A percentile compares a stretch with the other conserved stretches of the same genome.
Conservation (phyloP, 2,888 invertebrate genomes). For the Leuctra nigra region DNA sequence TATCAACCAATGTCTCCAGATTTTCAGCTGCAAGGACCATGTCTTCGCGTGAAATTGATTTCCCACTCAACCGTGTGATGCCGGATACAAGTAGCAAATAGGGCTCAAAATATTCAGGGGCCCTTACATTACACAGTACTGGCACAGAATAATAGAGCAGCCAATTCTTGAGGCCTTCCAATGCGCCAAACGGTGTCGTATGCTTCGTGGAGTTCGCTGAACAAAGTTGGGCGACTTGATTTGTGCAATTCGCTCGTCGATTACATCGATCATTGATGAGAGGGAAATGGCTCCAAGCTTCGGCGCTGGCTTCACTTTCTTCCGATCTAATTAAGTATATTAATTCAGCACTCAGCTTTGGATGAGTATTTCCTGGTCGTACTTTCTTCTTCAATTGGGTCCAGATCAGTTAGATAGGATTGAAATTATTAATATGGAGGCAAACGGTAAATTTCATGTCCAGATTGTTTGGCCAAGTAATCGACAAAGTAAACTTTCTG, state of each 20-base stretch:
- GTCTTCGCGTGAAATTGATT: not conserved
- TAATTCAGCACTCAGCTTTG: no score
- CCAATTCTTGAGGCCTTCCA: constrained; percentile 4
- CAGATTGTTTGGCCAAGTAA: no score
- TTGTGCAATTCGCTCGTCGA: not conserved
- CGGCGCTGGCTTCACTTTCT: no score
- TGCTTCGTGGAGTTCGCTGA: not conserved
- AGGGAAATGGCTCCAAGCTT: not conserved
- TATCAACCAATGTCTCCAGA: not conserved
- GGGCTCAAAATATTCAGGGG: not conserved
- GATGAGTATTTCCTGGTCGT: no score
- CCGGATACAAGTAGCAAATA: not conserved
- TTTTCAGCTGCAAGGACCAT: not conserved
- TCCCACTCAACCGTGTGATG: not conserved
- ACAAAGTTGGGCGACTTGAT: not conserved
- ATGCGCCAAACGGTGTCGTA: not conserved
- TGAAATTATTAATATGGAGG: no score
- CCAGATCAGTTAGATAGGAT: no score
- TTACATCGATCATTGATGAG: not conserved
- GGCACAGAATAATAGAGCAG: constrained; percentile 7
- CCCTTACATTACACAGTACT: not conserved
- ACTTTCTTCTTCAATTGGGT: no score
- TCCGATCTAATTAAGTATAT: no score
- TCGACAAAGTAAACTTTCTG: no score
- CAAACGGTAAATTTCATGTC: no score